phyloP scores from a whole-genome alignment of 2,113 vertebrate species.

The Sander vitreus region DNA sequence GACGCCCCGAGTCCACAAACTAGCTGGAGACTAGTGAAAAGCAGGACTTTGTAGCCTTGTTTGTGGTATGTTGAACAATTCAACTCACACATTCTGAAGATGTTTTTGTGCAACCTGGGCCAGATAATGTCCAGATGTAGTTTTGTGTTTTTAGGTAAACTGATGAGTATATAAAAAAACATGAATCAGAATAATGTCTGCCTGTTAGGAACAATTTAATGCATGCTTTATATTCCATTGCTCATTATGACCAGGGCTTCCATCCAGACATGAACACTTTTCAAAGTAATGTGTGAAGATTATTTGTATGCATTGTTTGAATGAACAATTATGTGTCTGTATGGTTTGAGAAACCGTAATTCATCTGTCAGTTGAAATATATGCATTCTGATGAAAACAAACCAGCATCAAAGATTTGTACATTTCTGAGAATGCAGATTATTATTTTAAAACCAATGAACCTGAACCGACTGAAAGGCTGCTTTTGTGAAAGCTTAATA shows the following conservation, averaged over 20 bases:
- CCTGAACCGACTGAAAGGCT: background rate
- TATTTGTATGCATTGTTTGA: slow-evolving; percentile 23
- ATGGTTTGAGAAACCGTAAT: slow-evolving; percentile 2
- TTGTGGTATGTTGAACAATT: slow-evolving; percentile 32
- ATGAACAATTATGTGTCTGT: slow-evolving; percentile 17
- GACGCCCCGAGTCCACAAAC: background rate
- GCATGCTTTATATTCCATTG: slow-evolving; percentile 12
- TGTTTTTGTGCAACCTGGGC: background rate
- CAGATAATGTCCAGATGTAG: background rate
- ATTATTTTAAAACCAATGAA: background rate
- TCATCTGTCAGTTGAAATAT: slow-evolving; percentile 48
- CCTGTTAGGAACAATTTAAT: background rate
- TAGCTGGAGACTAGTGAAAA: background rate
- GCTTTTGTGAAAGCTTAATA: no score
- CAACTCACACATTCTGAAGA: slow-evolving; percentile 32
- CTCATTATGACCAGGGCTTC: background rate
- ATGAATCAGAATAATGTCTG: background rate
- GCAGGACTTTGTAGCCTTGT: background rate
- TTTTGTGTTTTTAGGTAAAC: slow-evolving; percentile 6
- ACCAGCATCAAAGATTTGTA: background rate
- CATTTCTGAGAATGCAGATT: background rate
- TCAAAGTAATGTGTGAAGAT: slow-evolving; percentile 10
- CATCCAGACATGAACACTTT: background rate
- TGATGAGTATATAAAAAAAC: background rate
- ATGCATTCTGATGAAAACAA: slow-evolving; percentile 25